Percentiles rank a stretch among this genome's conserved stretches.
phyloP scores from a whole-genome alignment of 2,113 vertebrate species.

The Rhadina sibilatrix region DNA sequence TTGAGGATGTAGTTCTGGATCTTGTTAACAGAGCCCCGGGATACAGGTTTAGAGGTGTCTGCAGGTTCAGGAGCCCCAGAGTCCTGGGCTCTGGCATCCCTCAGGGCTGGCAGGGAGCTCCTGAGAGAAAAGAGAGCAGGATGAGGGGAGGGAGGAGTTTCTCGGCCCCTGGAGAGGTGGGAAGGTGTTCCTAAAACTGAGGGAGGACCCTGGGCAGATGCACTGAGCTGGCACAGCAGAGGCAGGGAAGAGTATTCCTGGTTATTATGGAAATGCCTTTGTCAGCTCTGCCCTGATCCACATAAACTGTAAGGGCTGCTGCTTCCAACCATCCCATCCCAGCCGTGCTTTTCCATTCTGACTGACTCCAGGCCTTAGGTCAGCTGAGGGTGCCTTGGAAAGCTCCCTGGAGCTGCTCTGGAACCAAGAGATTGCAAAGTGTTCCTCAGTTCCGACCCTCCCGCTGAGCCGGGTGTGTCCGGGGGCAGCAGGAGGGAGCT shows the following conservation, averaged over 20 bases:
- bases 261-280: neutral
- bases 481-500: too few relatives aligned
- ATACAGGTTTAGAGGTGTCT: neutral
- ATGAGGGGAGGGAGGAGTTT: rapidly evolving
- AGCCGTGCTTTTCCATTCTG: neutral
- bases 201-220: neutral
- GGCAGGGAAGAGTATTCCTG: neutral
- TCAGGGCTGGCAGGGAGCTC: neutral
- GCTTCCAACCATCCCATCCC: neutral
- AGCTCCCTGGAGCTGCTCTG: too few relatives aligned
- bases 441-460: too few relatives aligned
- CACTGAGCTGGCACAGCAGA: neutral
- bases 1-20: neutral
- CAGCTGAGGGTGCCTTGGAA: neutral
- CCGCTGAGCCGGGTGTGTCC: too few relatives aligned
- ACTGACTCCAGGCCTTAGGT: neutral
- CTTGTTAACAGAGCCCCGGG: neutral
- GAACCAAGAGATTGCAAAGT: too few relatives aligned
- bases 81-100: neutral
- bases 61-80: too few relatives aligned
- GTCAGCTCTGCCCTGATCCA: neutral
- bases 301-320: neutral
- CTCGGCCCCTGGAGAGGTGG: neutral
- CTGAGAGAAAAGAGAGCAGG: neutral
- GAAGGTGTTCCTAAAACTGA: neutral